Conservation (phyloP, 1,140 invertebrate genomes). For the Danaus plexippus region DNA sequence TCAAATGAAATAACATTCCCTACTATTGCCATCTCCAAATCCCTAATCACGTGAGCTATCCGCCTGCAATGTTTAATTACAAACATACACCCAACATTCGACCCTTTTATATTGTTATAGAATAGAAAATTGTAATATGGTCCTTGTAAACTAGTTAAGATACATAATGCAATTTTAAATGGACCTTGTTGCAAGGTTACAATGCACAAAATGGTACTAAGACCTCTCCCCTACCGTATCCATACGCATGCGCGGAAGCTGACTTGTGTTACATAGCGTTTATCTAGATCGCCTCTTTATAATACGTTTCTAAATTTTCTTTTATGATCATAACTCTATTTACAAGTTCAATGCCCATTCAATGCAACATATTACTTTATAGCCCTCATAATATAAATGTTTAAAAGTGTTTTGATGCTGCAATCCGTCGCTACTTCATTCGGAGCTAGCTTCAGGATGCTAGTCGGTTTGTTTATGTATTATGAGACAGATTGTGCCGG, state of each 20-base stretch:
- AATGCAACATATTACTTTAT: too few species aligned
- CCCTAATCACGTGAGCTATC: constrained; percentile 50
- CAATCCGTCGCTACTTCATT: constrained; percentile 14
- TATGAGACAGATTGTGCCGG: constrained; percentile 65
- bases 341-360: too few species aligned
- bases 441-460: constrained; percentile 56
- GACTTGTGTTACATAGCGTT: constrained; percentile 49
- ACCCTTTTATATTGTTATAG: constrained; percentile 5
- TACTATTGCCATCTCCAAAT: constrained; percentile 44
- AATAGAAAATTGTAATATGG: constrained; percentile 15
- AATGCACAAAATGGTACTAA: constrained; percentile 46
- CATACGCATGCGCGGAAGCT: constrained; percentile 59
- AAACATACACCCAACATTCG: constrained; percentile 14
- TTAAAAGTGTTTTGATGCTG: constrained; percentile 10
- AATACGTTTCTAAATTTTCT: too few species aligned
- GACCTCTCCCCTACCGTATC: constrained; percentile 25
- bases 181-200: constrained; percentile 41
- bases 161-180: constrained; percentile 35
- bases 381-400: too few species aligned
- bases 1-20: constrained; percentile 1
- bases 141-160: constrained; percentile 26
- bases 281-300: constrained; percentile 26
- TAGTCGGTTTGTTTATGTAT: constrained; percentile 67
- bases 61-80: constrained; percentile 38
- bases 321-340: too few species aligned